phyloP scores from a whole-genome alignment of 2,113 vertebrate genomes.

The Camelus dromedarius region DNA sequence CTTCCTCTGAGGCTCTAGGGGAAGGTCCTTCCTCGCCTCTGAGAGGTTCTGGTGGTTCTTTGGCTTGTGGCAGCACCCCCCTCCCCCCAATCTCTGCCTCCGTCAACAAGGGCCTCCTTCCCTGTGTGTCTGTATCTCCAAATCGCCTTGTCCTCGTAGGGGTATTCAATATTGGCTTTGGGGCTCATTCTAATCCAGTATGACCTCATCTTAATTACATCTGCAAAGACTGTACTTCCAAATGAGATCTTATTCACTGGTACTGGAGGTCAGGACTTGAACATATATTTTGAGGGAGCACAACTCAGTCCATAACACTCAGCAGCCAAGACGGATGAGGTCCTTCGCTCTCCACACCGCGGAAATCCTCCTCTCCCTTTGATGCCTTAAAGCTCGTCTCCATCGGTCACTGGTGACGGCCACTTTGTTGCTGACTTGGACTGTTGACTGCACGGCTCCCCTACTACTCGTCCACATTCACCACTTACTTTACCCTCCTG shows the following conservation, averaged over 20 bases:
- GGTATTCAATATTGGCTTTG: background rate
- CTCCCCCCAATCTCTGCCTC: background rate
- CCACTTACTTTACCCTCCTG: background rate
- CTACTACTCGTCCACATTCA: background rate
- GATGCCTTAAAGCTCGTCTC: background rate
- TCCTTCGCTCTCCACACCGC: background rate
- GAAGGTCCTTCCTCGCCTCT: background rate
- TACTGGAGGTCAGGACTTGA: background rate
- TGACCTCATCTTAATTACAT: background rate
- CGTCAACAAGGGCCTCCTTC: background rate
- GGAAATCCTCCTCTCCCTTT: background rate
- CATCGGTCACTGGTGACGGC: background rate
- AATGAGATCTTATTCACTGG: background rate
- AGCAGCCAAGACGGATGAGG: background rate
- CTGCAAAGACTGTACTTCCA: background rate
- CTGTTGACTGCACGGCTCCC: accelerated
- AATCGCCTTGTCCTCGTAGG: background rate
- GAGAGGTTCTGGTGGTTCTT: background rate
- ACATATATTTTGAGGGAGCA: background rate
- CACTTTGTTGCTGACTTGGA: no score
- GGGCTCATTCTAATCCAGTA: background rate
- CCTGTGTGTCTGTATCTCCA: background rate
- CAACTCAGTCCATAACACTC: background rate
- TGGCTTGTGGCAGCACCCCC: background rate
- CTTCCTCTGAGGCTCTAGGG: background rate